Conservation (phyloP, 2,888 invertebrate genomes). For the Andrena flavipes region DNA sequence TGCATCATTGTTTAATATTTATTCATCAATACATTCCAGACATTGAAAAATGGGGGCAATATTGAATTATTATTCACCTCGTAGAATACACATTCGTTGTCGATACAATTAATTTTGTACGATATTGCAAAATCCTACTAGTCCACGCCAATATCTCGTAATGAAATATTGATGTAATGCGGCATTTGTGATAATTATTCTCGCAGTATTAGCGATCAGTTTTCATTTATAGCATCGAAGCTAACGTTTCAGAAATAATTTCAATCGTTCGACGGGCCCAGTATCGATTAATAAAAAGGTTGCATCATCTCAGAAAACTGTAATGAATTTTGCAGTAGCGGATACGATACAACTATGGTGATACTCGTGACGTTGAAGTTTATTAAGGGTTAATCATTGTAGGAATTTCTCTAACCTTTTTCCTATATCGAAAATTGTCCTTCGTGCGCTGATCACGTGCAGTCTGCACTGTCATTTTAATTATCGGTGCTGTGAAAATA, state of each 20-base stretch:
- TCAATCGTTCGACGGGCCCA: not conserved
- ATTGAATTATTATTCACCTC: not conserved
- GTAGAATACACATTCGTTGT: not conserved
- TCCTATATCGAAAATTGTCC: not conserved
- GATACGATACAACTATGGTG: not conserved
- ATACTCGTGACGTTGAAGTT: not conserved
- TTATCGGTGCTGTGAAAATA: not conserved
- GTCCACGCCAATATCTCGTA: not conserved
- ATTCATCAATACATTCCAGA: not conserved
- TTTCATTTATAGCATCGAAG: not conserved
- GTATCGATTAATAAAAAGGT: not conserved
- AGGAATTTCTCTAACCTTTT: not conserved
- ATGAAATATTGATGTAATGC: slow-evolving; percentile 4
- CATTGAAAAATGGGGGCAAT: not conserved
- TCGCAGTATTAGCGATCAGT: not conserved
- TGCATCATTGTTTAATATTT: not conserved
- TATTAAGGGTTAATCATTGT: not conserved
- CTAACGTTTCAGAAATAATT: not conserved
- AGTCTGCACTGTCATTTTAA: not conserved
- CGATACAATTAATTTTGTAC: not conserved
- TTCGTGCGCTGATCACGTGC: not conserved
- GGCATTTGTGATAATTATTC: not conserved
- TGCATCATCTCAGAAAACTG: slow-evolving; percentile 12
- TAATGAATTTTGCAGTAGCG: slow-evolving; percentile 48
- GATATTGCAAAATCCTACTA: not conserved